These are phyloP conservation scores for Neogobius melanostomus DNA, from an alignment of 2,113 vertebrate species.

Conservation along the genomic window DNA sequence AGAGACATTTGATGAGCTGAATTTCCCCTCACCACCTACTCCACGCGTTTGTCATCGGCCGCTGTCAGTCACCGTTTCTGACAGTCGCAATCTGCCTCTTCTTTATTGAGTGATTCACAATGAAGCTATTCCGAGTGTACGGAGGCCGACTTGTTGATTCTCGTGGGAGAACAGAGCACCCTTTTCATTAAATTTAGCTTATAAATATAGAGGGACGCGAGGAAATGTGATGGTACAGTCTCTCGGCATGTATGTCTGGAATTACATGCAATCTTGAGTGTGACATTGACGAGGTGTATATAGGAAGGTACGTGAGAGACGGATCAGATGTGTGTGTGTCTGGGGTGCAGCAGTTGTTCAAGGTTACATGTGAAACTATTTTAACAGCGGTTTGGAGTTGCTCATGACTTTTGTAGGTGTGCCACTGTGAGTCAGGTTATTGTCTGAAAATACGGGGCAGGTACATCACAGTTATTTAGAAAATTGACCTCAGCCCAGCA, in stretches of 20 bases:
- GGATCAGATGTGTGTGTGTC: not conserved
- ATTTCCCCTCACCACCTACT: constrained; percentile 36
- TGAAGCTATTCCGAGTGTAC: constrained; percentile 48
- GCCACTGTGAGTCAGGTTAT: too few relatives aligned
- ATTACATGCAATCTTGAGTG: not conserved
- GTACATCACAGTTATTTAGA: too few relatives aligned
- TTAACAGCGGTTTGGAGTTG: not conserved
- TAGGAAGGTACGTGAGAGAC: not conserved
- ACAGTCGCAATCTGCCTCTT: constrained; percentile 21
- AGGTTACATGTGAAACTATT: not conserved
- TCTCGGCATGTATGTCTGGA: not conserved
- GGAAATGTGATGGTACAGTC: not conserved
- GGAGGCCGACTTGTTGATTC: constrained; percentile 43
- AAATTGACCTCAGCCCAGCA: too few relatives aligned
- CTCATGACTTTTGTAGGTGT: too few relatives aligned
- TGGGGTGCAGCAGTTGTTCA: not conserved
- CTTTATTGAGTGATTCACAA: constrained; percentile 46
- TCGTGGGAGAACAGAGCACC: constrained; percentile 16
- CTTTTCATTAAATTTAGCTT: constrained; percentile 21
- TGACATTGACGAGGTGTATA: not conserved
- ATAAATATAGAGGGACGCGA: constrained; percentile 15
- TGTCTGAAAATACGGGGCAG: too few relatives aligned
- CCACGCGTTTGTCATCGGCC: constrained; percentile 48
- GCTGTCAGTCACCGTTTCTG: constrained; percentile 49
- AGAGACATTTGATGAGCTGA: constrained; percentile 25